Percentiles rank a stretch among this genome's conserved stretches.
Evolutionary conservation across 2,888 invertebrate genomes (phyloP).

Genomic region (Empis stercorea): DNA sequence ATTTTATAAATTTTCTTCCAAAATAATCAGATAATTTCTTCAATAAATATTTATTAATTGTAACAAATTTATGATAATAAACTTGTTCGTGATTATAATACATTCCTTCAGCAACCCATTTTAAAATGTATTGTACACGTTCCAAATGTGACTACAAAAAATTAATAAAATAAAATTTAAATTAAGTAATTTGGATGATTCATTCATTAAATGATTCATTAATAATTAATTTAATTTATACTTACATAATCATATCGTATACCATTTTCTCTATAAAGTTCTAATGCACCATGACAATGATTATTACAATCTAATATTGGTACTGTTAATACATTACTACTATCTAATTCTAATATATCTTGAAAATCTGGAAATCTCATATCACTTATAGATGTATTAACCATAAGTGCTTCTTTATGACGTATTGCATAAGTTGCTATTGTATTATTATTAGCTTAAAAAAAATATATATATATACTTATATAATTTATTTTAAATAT

Average conservation of each 20-base stretch:
- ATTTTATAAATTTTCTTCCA: neutral
- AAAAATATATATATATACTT: neutral
- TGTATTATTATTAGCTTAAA: conserved; percentile 20
- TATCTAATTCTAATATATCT: conserved; percentile 30
- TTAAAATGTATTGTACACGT: conserved; percentile 10
- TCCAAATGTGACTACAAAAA: neutral
- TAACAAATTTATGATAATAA: conserved; percentile 46
- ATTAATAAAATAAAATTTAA: no score
- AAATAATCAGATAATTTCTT: conserved; percentile 10
- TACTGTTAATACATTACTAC: conserved; percentile 45
- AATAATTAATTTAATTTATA: no score
- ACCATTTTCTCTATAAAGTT: conserved; percentile 3
- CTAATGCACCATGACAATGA: conserved; percentile 23
- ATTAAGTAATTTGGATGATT: no score
- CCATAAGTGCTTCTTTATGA: conserved; percentile 41
- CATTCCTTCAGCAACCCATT: conserved; percentile 42
- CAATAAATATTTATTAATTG: conserved; percentile 33
- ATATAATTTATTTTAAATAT: no score
- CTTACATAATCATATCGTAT: no score
- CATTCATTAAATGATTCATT: no score
- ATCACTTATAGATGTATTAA: conserved; percentile 44
- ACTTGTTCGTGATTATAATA: conserved; percentile 38
- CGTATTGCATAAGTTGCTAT: conserved; percentile 45
- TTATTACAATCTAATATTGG: conserved; percentile 33
- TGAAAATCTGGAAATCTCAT: conserved; percentile 45